Percentiles rank a stretch among this genome's conserved stretches.
phyloP scores from a whole-genome alignment of 2,797 vertebrate species.

The Threskiornis aethiopicus region DNA sequence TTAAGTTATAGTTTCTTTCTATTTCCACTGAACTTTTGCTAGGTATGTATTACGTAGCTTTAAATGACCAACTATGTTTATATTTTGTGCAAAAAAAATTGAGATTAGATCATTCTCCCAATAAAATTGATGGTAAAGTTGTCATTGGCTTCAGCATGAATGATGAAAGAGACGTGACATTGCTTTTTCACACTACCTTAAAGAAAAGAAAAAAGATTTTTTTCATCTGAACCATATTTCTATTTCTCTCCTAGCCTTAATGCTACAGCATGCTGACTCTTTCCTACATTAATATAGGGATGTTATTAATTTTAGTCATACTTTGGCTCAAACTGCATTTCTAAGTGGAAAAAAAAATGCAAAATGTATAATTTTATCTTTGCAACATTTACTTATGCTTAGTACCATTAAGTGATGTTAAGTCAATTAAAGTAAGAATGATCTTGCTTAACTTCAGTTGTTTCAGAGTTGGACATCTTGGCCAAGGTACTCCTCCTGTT shows the following conservation, averaged over 20 bases:
- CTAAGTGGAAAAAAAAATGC: not conserved
- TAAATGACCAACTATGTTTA: not conserved
- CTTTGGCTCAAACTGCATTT: not conserved
- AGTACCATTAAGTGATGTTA: not conserved
- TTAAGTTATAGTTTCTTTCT: slow-evolving; percentile 18
- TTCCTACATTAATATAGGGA: not conserved
- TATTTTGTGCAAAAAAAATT: not conserved
- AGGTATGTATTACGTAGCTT: not conserved
- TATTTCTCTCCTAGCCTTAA: not conserved
- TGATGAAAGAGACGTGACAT: not conserved
- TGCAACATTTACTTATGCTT: not conserved
- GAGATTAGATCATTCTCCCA: not conserved
- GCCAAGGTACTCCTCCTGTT: not conserved
- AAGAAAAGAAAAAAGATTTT: not conserved
- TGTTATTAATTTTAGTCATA: not conserved
- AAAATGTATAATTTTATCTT: not conserved
- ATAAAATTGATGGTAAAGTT: not conserved
- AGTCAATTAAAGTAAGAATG: not conserved
- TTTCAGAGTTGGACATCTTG: not conserved
- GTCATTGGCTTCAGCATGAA: not conserved
- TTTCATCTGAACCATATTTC: not conserved
- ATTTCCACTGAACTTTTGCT: not conserved
- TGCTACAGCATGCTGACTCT: not conserved
- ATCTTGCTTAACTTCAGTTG: not conserved
- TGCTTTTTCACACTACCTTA: not conserved